Conservation (phyloP, 2,113 vertebrate species). For the Limnothrissa miodon region DNA sequence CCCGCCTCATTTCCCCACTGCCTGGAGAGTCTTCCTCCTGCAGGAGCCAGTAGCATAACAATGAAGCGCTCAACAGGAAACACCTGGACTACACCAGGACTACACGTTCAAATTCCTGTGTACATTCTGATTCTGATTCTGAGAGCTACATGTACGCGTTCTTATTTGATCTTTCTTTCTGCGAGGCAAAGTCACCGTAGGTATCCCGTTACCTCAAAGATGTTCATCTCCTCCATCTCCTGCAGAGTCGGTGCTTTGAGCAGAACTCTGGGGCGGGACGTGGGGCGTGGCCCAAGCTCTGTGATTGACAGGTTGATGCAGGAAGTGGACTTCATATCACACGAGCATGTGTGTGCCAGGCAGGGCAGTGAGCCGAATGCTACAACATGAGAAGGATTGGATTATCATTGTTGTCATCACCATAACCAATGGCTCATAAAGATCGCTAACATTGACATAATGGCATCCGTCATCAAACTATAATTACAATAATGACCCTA, state of each 20-base stretch:
- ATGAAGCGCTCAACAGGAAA: not conserved
- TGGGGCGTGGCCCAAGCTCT: conserved; percentile 36
- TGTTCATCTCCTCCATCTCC: conserved; percentile 96
- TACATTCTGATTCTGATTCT: too few relatives aligned
- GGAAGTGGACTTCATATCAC: conserved; percentile 79
- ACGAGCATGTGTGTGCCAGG: conserved; percentile 76
- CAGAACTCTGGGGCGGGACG: conserved; percentile 76
- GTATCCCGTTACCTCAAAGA: conserved; percentile 76
- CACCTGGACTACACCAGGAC: not conserved
- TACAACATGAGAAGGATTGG: conserved; percentile 25
- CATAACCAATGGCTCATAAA: too few relatives aligned
- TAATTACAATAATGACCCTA: not conserved
- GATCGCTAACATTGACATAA: too few relatives aligned
- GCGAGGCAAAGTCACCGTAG: not conserved
- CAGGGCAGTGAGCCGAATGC: conserved; percentile 91
- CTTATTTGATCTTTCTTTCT: too few relatives aligned
- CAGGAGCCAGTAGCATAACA: conserved; percentile 20
- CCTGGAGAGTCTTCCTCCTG: conserved; percentile 92
- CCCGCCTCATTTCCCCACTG: conserved; percentile 56
- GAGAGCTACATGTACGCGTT: too few relatives aligned
- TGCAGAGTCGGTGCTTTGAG: conserved; percentile 93
- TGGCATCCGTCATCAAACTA: not conserved
- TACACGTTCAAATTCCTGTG: too few relatives aligned
- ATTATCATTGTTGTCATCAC: not conserved
- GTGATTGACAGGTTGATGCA: conserved; percentile 83